phyloP scores from a whole-genome alignment of 2,888 invertebrate species.

The Acleris cristana region DNA sequence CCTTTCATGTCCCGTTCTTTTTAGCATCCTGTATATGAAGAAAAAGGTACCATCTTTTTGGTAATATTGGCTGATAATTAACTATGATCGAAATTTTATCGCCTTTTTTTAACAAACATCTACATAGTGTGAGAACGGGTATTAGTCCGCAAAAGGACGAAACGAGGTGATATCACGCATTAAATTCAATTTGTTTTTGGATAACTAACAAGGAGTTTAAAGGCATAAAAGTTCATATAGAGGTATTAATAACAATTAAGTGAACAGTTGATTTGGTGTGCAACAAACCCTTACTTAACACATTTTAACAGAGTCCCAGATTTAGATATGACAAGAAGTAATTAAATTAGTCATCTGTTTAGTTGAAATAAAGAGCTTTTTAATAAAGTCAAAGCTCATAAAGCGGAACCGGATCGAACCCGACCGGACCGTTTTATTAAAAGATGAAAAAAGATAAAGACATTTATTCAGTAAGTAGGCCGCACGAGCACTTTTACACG shows the following conservation, averaged over 20 bases:
- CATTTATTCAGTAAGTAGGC: no score
- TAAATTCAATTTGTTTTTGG: constrained; percentile 10
- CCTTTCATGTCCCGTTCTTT: no score
- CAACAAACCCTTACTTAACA: constrained; percentile 12
- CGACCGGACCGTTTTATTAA: no score
- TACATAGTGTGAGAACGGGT: background rate
- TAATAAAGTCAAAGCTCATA: background rate
- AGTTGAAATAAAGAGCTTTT: background rate
- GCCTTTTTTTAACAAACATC: background rate
- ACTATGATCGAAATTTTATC: no score
- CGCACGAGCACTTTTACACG: no score
- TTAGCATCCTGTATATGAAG: no score
- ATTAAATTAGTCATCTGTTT: constrained; percentile 11
- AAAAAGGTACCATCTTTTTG: no score
- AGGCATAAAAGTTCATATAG: background rate
- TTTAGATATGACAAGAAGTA: background rate
- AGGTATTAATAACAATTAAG: constrained; percentile 13
- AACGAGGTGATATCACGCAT: background rate
- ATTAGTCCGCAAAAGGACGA: constrained; percentile 3
- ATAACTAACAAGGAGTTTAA: constrained; percentile 11
- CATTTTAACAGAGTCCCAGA: constrained; percentile 10
- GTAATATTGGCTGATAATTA: no score
- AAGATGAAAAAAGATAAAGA: no score
- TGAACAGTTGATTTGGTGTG: background rate
- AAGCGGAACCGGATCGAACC: no score